Base-by-base conservation (phyloP, 2,113 vertebrate genomes). In the Pimephales promelas region DNA sequence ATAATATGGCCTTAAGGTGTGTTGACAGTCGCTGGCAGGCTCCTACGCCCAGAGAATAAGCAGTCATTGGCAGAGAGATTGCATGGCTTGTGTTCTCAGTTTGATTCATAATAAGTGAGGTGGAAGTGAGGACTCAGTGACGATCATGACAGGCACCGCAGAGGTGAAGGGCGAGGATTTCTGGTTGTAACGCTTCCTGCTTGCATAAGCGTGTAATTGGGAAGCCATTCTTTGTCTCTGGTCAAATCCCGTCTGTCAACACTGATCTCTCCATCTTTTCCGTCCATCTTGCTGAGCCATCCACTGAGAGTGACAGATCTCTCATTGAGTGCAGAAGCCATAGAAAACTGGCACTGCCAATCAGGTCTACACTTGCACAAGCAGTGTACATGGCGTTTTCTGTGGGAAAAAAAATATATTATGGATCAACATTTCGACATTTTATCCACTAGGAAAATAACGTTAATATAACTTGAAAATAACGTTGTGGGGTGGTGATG, bases 201-300 rank as follows among this genome's bases (percentile, higher is more conserved):
- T 57, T 70, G 34, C 80, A 59, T 64, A 72, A 72, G 70, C 71
- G 28, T 80, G 82, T 86, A 80, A 88, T 83, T 66, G 52, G 40
- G 59, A 45, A 13, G 68, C 70, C 79, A n/a, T 28, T 68, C 82
- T 59, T 77, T 79, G 76, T 68, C 80, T 86, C 45, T 75, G 87
- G 82, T 86, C 66, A 86, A 64, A 86, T 79, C 68, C n/a, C 22
- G 9, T 85, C 83, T 84, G 75, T 86, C 87, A 83, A 81, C 43
- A 71, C 43, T 83, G 85, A 88, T 84, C 79, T 77, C 80, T 84
- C 78, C 66, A 78, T 86, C 52, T 28, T 28, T 31, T 77, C 54
- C 3, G 62, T 81, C 70, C 70, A 18, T 62, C 62, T 40, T 75
- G 20, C 64, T 72, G 75, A 72, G 40, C 70, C 24, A n/a, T 64